A percentile compares a stretch with the other conserved stretches of the same genome.
Conservation (phyloP, 1,140 invertebrate species). For the Ridgeia piscesae region DNA sequence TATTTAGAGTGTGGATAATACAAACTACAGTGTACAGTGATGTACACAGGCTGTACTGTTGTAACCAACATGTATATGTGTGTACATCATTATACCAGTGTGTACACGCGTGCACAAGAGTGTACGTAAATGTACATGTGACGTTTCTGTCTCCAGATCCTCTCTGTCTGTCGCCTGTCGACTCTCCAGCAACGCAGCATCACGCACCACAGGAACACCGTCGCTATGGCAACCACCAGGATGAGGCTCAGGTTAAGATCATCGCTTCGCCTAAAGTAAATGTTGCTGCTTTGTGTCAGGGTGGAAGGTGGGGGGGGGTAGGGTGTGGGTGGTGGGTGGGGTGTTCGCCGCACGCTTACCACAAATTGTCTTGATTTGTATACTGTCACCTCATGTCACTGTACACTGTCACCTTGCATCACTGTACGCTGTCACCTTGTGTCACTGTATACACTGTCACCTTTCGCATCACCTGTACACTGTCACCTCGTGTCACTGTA, state of each 20-base stretch:
- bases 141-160: neutral
- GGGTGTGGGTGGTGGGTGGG: neutral
- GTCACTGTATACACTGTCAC: no score
- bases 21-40: no score
- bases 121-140: neutral
- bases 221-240: conserved; percentile 28
- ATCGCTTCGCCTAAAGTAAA: conserved; percentile 18
- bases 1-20: no score
- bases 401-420: neutral
- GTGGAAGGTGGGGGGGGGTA: neutral
- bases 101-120: no score
- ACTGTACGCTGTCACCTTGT: no score
- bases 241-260: conserved; percentile 16
- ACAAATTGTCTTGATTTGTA: neutral
- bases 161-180: neutral
- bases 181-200: neutral
- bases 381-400: neutral
- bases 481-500: no score
- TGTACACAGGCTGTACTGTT: no score
- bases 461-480: no score
- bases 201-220: conserved; percentile 27
- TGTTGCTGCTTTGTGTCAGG: neutral
- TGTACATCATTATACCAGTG: no score
- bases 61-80: no score
- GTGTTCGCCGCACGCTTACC: neutral